Evolutionary conservation across 1,140 invertebrate species (phyloP).

Genomic region (Holotrichia oblita): DNA sequence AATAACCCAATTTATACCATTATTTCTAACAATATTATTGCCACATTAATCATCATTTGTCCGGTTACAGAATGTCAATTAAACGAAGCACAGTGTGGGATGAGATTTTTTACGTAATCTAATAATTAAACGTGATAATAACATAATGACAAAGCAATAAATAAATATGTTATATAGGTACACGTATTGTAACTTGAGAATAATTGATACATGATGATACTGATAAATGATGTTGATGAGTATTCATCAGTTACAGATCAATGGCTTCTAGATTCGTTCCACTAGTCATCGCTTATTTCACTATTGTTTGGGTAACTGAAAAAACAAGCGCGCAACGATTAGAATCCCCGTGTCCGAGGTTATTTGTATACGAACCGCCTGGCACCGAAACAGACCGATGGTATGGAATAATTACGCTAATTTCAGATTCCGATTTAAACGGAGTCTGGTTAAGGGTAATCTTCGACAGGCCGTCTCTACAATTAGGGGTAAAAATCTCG

Average conservation of each 20-base stretch:
- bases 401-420: conserved; percentile 56
- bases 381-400: conserved; percentile 54
- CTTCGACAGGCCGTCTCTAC: conserved; percentile 51
- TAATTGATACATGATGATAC: no score
- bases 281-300: neutral
- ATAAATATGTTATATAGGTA: no score
- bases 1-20: no score
- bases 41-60: no score
- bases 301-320: neutral
- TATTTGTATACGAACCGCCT: conserved; percentile 60
- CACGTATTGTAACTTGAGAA: no score
- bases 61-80: neutral
- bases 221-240: no score
- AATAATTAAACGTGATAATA: no score
- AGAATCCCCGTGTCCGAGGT: conserved; percentile 61
- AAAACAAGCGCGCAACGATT: neutral
- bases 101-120: no score
- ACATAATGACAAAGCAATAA: no score
- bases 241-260: neutral
- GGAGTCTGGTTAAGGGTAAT: conserved; percentile 54
- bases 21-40: no score
- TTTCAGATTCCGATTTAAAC: conserved; percentile 49
- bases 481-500: conserved; percentile 53
- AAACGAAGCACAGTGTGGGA: neutral
- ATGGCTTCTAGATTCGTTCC: neutral